These are phyloP conservation scores for Pollachius pollachius DNA, from an alignment of 2,113 vertebrate genomes.

Conservation along the genomic window DNA sequence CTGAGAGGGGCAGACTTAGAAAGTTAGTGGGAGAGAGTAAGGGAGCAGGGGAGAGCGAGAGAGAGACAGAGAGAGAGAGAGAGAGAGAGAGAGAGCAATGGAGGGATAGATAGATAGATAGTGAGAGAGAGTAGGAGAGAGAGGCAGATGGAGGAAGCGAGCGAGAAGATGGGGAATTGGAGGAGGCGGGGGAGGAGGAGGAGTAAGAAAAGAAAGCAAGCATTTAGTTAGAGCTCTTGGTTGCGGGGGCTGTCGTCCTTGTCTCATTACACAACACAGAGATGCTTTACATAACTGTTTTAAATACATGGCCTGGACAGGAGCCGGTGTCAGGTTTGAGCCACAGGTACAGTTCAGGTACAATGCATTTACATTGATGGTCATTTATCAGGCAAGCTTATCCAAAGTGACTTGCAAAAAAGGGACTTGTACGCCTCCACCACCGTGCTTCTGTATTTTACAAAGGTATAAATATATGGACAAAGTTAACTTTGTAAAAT, in stretches of 20 bases:
- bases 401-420: too few relatives aligned
- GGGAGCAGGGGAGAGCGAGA: too few relatives aligned
- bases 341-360: not conserved
- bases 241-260: slow-evolving; percentile 67
- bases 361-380: too few relatives aligned
- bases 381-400: too few relatives aligned
- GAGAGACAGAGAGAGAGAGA: too few relatives aligned
- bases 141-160: slow-evolving; percentile 59
- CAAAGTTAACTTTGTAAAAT: too few relatives aligned
- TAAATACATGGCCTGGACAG: not conserved
- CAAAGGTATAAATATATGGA: too few relatives aligned
- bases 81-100: too few relatives aligned
- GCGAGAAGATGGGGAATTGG: slow-evolving; percentile 48
- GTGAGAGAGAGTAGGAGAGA: slow-evolving; percentile 48
- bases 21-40: too few relatives aligned
- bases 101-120: slow-evolving; percentile 55
- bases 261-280: slow-evolving; percentile 57
- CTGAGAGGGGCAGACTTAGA: too few relatives aligned
- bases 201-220: slow-evolving; percentile 44
- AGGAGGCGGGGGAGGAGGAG: slow-evolving; percentile 40
- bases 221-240: slow-evolving; percentile 51
- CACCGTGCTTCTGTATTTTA: too few relatives aligned
- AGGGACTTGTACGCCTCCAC: too few relatives aligned
- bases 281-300: slow-evolving; percentile 34
- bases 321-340: not conserved